A percentile compares a stretch with the other conserved stretches of the same genome.
Evolutionary conservation across 2,113 vertebrate species (phyloP).

Genomic region (Chaetops frenatus): DNA sequence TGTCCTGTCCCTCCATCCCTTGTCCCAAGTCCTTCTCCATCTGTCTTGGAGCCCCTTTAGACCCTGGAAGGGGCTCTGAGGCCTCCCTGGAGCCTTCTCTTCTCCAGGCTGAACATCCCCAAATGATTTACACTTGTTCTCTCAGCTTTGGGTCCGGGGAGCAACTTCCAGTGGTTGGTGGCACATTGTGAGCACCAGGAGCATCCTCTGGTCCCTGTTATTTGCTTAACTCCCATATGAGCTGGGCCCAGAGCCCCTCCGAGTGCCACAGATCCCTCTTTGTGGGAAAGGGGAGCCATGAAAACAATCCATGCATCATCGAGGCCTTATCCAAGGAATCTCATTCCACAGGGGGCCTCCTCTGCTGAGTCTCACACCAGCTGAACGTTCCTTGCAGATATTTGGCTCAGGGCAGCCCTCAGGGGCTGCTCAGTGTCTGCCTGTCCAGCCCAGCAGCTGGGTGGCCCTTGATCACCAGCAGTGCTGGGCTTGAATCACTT

Average conservation of each 20-base stretch:
- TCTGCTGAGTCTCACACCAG: not conserved
- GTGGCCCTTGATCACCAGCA: not conserved
- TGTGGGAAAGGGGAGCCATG: not conserved
- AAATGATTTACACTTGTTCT: not conserved
- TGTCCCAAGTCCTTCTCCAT: not conserved
- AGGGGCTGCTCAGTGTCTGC: no score
- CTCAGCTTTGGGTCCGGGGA: not conserved
- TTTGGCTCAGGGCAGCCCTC: not conserved
- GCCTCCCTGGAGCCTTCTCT: fast-evolving
- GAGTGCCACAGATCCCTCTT: not conserved
- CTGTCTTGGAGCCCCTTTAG: not conserved
- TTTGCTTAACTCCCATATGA: not conserved
- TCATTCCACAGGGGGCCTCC: not conserved
- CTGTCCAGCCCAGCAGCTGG: not conserved
- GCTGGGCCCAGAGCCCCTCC: not conserved
- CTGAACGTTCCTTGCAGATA: not conserved
- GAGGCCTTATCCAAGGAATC: not conserved
- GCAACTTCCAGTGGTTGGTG: not conserved
- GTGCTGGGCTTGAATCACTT: not conserved
- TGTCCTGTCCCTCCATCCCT: not conserved
- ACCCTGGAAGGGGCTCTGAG: fast-evolving
- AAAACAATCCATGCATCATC: not conserved
- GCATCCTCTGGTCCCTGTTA: not conserved
- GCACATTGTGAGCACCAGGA: not conserved
- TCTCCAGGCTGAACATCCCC: not conserved